Conservation (phyloP, 2,113 vertebrate genomes). For the Catagonus wagneri region DNA sequence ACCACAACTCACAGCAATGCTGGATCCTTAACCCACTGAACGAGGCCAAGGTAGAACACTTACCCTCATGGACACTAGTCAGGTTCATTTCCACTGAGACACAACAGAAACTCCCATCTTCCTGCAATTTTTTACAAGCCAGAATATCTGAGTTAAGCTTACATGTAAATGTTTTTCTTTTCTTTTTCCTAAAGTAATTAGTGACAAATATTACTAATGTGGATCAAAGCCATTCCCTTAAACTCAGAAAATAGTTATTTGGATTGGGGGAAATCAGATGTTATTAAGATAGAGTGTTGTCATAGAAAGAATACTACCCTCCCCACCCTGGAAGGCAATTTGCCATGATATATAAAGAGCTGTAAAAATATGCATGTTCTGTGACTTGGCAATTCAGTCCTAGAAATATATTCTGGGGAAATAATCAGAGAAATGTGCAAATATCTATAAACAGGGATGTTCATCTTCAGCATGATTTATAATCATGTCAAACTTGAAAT, state of each 20-base stretch:
- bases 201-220: not conserved
- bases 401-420: constrained; percentile 25
- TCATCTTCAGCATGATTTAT: not conserved
- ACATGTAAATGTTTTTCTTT: not conserved
- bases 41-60: too few relatives aligned
- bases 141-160: constrained; percentile 18
- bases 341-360: not conserved
- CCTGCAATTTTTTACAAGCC: not conserved
- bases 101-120: too few relatives aligned
- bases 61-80: too few relatives aligned
- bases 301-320: not conserved
- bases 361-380: constrained; percentile 15
- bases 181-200: not conserved
- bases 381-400: constrained; percentile 12
- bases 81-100: too few relatives aligned
- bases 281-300: not conserved
- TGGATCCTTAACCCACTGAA: too few relatives aligned
- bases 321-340: not conserved
- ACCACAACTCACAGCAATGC: too few relatives aligned
- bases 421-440: constrained; percentile 55
- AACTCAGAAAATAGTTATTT: not conserved
- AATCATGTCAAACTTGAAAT: constrained; percentile 42
- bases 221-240: not conserved
- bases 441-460: constrained; percentile 41
- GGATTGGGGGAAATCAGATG: not conserved